phyloP scores from a whole-genome alignment of 2,888 invertebrate species.

The Coremacera marginata region DNA sequence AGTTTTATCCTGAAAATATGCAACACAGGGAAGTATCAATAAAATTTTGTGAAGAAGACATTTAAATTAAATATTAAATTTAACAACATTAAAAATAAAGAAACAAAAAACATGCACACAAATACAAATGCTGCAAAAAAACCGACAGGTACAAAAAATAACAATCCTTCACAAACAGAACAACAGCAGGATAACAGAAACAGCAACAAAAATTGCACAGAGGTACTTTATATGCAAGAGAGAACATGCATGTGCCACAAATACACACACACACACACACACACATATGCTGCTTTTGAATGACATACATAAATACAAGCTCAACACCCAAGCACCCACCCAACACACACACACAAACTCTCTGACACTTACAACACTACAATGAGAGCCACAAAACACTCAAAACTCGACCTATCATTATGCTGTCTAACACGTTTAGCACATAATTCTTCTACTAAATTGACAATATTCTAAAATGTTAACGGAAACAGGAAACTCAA shows the following conservation, averaged over 20 bases:
- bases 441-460: conserved; percentile 52
- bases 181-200: conserved; percentile 44
- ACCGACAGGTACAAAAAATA: conserved; percentile 20
- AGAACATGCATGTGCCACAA: conserved; percentile 6
- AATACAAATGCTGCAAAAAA: background rate
- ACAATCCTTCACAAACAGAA: background rate
- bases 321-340: background rate
- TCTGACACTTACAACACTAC: background rate
- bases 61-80: conserved; percentile 66
- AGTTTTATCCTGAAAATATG: too few relatives aligned
- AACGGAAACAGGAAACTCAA: conserved; percentile 49
- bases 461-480: conserved; percentile 54
- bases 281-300: background rate
- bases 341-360: background rate
- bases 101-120: conserved; percentile 41
- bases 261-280: conserved; percentile 2
- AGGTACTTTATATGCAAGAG: conserved; percentile 20
- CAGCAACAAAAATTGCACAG: conserved; percentile 16
- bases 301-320: background rate
- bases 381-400: conserved; percentile 16
- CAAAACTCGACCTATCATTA: conserved; percentile 48
- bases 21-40: conserved; percentile 23
- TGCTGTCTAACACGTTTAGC: conserved; percentile 53
- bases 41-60: conserved; percentile 58
- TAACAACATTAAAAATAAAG: conserved; percentile 57